These are phyloP conservation scores for Drosophila fuyamai DNA, from an alignment of 1,140 invertebrate genomes.

Conservation along the genomic window DNA sequence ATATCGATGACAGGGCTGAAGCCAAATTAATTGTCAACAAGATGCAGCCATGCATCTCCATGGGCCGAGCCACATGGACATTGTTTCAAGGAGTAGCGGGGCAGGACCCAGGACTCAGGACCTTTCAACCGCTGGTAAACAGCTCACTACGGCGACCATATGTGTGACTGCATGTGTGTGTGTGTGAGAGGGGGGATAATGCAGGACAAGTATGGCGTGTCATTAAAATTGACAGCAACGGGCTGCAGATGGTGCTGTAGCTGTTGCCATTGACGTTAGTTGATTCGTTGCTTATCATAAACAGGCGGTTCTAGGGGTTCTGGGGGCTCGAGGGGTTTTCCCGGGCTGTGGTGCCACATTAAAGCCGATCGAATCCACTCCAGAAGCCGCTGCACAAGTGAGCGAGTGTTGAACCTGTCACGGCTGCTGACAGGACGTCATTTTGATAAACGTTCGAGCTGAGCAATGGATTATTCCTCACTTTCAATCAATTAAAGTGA, in stretches of 20 bases:
- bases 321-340: not conserved
- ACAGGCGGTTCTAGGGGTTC: conserved; percentile 1
- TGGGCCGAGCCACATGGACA: conserved; percentile 30
- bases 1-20: conserved; percentile 58
- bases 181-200: conserved; percentile 32
- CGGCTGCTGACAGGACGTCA: conserved; percentile 58
- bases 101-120: not conserved
- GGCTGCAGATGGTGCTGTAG: conserved; percentile 63
- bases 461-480: conserved; percentile 53
- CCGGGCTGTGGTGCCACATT: conserved; percentile 11
- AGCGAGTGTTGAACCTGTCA: conserved; percentile 50
- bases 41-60: conserved; percentile 64
- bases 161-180: not conserved
- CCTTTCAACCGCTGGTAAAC: conserved; percentile 17
- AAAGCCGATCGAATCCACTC: conserved; percentile 20
- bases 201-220: conserved; percentile 53
- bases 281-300: conserved; percentile 42
- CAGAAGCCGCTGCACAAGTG: conserved; percentile 15
- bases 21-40: conserved; percentile 80
- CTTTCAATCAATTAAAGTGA: conserved; percentile 58
- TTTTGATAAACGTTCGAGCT: conserved; percentile 61
- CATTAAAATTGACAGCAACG: conserved; percentile 74
- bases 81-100: conserved; percentile 46
- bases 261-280: conserved; percentile 54
- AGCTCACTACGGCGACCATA: conserved; percentile 22